phyloP scores from a whole-genome alignment of 1,140 invertebrate species.

The Tetramorium simillimum region DNA sequence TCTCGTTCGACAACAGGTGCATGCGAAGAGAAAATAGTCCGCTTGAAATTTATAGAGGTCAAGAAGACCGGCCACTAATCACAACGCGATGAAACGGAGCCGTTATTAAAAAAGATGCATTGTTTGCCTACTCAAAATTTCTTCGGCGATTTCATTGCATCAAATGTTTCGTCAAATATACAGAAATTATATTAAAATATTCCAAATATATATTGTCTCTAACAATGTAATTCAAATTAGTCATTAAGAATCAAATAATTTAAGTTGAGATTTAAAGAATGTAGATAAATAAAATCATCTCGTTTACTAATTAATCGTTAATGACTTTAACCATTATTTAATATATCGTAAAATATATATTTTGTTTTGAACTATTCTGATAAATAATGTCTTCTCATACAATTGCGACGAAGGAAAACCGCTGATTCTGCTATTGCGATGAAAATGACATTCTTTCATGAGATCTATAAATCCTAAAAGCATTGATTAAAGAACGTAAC shows the following conservation, averaged over 20 bases:
- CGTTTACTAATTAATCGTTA: background rate
- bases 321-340: background rate
- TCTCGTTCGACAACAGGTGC: slow-evolving; percentile 80
- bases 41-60: slow-evolving; percentile 42
- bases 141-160: background rate
- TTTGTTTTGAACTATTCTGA: background rate
- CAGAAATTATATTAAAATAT: background rate
- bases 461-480: background rate
- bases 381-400: background rate
- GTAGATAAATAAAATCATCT: background rate
- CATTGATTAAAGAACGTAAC: background rate
- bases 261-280: background rate
- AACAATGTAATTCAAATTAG: background rate
- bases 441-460: background rate
- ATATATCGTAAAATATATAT: background rate
- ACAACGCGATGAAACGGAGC: background rate
- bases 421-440: background rate
- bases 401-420: background rate
- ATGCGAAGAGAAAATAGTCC: slow-evolving; percentile 62
- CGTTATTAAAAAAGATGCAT: slow-evolving; percentile 18
- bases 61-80: slow-evolving; percentile 24
- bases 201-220: background rate
- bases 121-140: background rate
- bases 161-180: background rate
- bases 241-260: background rate